Evolutionary conservation across 1,140 invertebrate genomes (phyloP).

Genomic region (Papilio helenus): DNA sequence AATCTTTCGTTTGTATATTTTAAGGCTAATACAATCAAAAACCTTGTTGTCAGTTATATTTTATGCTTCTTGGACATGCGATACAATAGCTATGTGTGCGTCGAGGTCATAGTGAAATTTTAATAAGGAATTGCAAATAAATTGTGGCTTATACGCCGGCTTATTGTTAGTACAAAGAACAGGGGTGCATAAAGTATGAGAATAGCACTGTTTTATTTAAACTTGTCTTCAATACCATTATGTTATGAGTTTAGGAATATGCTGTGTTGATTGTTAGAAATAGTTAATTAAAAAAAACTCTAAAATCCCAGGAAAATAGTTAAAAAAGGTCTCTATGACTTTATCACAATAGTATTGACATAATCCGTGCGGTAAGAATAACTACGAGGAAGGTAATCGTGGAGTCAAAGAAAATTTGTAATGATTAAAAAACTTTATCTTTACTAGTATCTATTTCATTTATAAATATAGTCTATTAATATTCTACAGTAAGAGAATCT

Average conservation of each 20-base stretch:
- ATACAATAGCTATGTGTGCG: background rate
- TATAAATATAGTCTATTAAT: background rate
- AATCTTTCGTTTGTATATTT: background rate
- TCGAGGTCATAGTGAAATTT: conserved; percentile 11
- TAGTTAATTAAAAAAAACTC: background rate
- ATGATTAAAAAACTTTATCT: background rate
- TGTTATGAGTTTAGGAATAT: too few relatives aligned
- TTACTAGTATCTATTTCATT: background rate
- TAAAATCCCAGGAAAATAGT: background rate
- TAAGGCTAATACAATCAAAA: background rate
- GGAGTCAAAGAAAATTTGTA: background rate
- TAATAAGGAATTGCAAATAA: background rate
- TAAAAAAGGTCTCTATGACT: background rate
- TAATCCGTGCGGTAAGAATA: background rate
- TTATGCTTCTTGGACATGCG: background rate
- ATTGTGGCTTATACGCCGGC: background rate
- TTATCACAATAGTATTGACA: background rate
- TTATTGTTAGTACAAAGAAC: background rate
- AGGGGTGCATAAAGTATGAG: conserved; percentile 7
- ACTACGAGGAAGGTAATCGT: background rate
- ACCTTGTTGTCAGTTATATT: conserved; percentile 1
- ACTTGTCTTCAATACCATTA: background rate
- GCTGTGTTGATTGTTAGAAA: too few relatives aligned
- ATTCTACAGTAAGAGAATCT: background rate
- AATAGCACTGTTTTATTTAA: background rate